A percentile compares a stretch with the other conserved stretches of the same genome.
These are phyloP conservation scores for Rhabditoides inermis DNA, from an alignment of 2,888 invertebrate species.

Conservation along the genomic window DNA sequence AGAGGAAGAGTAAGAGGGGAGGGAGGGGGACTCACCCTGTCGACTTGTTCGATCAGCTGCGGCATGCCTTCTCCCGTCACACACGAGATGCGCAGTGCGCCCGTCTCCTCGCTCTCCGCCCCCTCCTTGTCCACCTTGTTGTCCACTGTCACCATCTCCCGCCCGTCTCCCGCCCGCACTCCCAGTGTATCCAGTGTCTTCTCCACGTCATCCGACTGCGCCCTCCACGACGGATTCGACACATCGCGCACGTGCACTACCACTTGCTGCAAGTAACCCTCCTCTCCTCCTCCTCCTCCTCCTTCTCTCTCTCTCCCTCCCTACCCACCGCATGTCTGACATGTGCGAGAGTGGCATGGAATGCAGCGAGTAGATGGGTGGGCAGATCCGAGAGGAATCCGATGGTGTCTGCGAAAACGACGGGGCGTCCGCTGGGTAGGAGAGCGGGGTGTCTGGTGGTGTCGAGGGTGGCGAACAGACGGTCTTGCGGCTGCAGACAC, in stretches of 20 bases:
- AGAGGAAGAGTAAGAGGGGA: too few relatives aligned
- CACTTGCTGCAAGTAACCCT: constrained; percentile 62
- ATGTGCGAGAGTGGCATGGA: constrained; percentile 73
- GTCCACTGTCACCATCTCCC: constrained; percentile 33
- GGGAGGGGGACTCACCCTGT: constrained; percentile 6
- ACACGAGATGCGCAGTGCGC: constrained; percentile 34
- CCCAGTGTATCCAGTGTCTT: constrained; percentile 59
- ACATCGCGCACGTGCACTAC: constrained; percentile 72
- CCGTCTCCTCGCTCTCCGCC: constrained; percentile 3
- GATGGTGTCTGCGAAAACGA: constrained; percentile 73
- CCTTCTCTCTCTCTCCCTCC: background rate
- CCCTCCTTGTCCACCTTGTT: too few relatives aligned
- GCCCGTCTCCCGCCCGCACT: constrained; percentile 22
- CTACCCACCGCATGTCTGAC: constrained; percentile 63
- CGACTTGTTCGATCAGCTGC: constrained; percentile 22
- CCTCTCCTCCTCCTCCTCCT: background rate
- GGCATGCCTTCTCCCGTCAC: constrained; percentile 35
- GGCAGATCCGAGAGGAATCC: constrained; percentile 77
- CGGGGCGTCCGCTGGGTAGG: constrained; percentile 62
- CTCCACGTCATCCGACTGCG: constrained; percentile 67
- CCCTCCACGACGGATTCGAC: constrained; percentile 66
- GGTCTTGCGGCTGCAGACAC: constrained; percentile 64
- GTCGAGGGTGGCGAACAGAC: constrained; percentile 77
- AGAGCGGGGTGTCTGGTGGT: constrained; percentile 72
- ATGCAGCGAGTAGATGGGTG: constrained; percentile 69